Percentiles rank a stretch among this genome's conserved stretches.
These are phyloP conservation scores for Aptenodytes patagonicus DNA, from an alignment of 2,113 vertebrate species.

Conservation along the genomic window DNA sequence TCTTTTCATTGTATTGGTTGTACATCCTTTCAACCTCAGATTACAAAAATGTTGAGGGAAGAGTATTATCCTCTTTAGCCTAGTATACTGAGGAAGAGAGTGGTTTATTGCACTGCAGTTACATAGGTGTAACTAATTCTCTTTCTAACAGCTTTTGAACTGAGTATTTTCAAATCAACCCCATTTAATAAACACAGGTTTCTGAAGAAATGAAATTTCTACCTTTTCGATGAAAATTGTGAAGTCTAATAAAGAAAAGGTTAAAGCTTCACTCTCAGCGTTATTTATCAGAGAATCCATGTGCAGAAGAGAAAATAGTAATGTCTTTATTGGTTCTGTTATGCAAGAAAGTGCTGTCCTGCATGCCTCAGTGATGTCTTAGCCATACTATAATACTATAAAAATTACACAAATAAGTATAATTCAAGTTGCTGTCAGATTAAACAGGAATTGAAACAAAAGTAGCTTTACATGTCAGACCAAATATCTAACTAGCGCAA, in stretches of 20 bases:
- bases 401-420: neutral
- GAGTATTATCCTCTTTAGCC: neutral
- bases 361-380: too few relatives aligned
- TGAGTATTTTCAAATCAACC: neutral
- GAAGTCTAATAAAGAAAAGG: neutral
- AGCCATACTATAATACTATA: neutral
- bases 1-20: neutral
- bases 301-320: neutral
- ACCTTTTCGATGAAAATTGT: neutral
- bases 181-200: neutral
- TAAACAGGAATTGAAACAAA: neutral
- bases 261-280: neutral
- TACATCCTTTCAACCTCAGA: neutral
- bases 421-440: rapidly evolving
- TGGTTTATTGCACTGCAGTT: neutral
- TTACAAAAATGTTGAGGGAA: neutral
- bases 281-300: neutral
- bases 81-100: neutral
- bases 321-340: neutral
- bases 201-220: neutral
- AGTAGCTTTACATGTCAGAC: neutral
- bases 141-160: neutral
- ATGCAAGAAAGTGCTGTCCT: neutral
- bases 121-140: neutral
- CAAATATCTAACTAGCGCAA: neutral